Conservation (phyloP, 2,888 invertebrate species). For the Apoda limacodes region DNA sequence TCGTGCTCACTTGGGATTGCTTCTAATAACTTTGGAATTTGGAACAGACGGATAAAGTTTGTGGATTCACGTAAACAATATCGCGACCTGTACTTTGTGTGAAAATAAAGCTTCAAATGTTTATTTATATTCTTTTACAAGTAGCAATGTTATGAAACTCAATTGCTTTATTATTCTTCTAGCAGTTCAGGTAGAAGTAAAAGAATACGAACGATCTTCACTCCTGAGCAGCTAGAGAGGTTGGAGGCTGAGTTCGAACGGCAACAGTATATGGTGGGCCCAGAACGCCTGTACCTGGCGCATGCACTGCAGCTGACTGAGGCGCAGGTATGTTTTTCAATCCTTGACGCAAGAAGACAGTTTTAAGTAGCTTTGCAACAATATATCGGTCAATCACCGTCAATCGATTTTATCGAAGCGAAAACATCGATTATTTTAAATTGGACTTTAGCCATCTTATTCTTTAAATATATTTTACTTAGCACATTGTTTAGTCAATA, state of each 20-base stretch:
- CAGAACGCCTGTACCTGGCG: conserved; percentile 92
- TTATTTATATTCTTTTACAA: neutral
- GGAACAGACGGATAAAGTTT: no score
- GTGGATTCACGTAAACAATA: no score
- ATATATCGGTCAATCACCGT: no score
- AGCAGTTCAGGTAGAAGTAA: conserved; percentile 76
- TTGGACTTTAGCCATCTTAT: no score
- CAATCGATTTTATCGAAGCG: no score
- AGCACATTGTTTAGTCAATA: no score
- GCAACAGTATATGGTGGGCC: conserved; percentile 98
- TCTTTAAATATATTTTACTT: no score
- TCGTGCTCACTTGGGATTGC: no score
- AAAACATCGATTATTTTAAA: no score
- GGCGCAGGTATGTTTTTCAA: conserved; percentile 76
- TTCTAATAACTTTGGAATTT: no score
- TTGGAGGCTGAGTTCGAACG: conserved; percentile 95
- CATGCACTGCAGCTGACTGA: conserved; percentile 88
- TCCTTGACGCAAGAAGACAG: no score
- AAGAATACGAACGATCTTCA: conserved; percentile 95
- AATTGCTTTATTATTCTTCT: neutral
- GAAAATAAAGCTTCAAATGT: neutral
- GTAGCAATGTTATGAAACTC: neutral
- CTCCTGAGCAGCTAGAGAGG: conserved; percentile 94
- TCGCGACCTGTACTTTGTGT: neutral
- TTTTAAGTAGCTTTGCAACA: no score